Conservation (phyloP, 2,888 invertebrate genomes). For the Drosophila pseudotalamancana region DNA sequence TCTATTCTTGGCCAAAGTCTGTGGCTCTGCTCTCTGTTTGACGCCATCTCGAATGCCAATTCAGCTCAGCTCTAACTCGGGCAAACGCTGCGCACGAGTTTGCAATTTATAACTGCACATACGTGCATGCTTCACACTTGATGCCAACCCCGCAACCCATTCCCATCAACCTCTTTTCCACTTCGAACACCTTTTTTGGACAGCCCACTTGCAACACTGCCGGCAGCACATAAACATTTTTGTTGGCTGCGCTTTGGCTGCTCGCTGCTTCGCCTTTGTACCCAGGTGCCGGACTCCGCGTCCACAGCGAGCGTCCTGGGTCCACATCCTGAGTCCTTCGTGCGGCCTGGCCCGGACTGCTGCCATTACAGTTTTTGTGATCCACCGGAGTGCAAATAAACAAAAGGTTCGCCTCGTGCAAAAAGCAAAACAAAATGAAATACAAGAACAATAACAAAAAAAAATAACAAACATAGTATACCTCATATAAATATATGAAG, state of each 20-base stretch:
- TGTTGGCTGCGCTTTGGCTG: conserved; percentile 68
- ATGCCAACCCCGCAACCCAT: neutral
- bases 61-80: conserved; percentile 39
- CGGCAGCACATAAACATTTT: conserved; percentile 68
- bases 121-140: conserved; percentile 52
- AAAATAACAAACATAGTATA: neutral
- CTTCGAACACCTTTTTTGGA: neutral
- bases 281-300: conserved; percentile 48
- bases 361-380: conserved; percentile 70
- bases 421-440: conserved; percentile 56
- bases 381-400: conserved; percentile 71
- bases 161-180: neutral
- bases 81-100: conserved; percentile 64
- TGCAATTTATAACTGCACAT: conserved; percentile 75
- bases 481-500: too few relatives aligned
- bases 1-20: conserved; percentile 3
- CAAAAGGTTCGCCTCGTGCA: conserved; percentile 63
- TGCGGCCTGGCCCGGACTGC: conserved; percentile 23
- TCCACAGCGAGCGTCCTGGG: conserved; percentile 21
- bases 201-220: conserved; percentile 15
- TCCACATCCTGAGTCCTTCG: conserved; percentile 8
- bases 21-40: conserved; percentile 2
- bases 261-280: conserved; percentile 54
- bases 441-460: conserved; percentile 44
- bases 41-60: conserved; percentile 29